Evolutionary conservation across 1,140 invertebrate species (phyloP), one percentile per base, ranked within the genome.

Genomic region (Charaxes varanes): DNA sequence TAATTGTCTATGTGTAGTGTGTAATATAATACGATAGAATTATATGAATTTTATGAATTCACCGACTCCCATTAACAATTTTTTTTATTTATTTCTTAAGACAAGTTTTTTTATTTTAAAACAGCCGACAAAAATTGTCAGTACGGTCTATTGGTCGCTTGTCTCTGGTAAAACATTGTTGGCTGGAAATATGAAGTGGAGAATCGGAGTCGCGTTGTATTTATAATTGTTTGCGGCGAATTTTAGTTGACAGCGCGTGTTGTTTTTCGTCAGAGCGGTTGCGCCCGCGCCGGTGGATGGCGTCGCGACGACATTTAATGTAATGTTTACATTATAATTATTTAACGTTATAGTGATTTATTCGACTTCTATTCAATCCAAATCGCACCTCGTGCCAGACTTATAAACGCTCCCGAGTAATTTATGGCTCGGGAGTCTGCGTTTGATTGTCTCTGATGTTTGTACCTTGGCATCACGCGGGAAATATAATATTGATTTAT

Each of bases 301-400:
- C 26, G 41, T 18, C 21, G 6, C 6, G 28, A 32, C 30, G 51
- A 51, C 57, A 41, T 36, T 46, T 46, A 47, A 41, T 66, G 60
- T 47, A 38, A 43, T 68, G 63, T 76, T 68, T 72, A 72, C 66
- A 60, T 55, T 63, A 52, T 43, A 62, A 61, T 70, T 63, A 69
- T 74, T 66, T 62, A 59, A 51, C 54, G 57, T 54, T 54, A 32
- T 38, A 53, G 48, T 71, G 61, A 76, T 67, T 58, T 65, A 69
- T 59, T 46, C 31, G 16, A 47, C 32, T 30, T 49, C 40, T 28
- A 34, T 28, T 41, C 49, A 44, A 54, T 48, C 46, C 26, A 41
- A 52, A 51, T 44, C 40, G 38, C 33, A 41, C 28, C 53, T 37
- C 31, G 49, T 66, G 64, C 64, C 57, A 73, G 54, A 69, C 37